Evolutionary conservation across 1,140 invertebrate genomes (phyloP).

Genomic region (Phymastichus coffea): DNA sequence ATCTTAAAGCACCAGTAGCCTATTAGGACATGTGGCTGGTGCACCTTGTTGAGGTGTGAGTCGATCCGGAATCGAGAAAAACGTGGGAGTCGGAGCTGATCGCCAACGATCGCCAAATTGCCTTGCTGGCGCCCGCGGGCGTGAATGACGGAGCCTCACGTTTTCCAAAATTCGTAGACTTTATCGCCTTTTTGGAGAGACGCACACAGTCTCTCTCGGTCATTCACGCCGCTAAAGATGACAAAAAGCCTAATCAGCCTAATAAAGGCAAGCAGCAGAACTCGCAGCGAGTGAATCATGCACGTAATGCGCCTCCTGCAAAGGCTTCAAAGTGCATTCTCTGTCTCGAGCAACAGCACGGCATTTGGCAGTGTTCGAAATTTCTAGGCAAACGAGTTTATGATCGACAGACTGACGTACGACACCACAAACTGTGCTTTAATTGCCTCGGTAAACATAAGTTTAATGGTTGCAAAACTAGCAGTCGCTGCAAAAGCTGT

Average conservation of each 20-base stretch:
- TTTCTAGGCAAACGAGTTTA: not conserved
- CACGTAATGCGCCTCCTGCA: too few species aligned
- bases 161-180: not conserved
- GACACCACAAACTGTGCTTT: not conserved
- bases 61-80: not conserved
- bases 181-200: not conserved
- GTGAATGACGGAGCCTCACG: not conserved
- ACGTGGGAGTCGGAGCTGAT: not conserved
- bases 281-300: too few species aligned
- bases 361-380: not conserved
- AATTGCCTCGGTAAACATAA: not conserved
- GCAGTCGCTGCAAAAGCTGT: not conserved
- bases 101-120: not conserved
- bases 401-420: not conserved
- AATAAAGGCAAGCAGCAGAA: too few species aligned
- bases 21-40: not conserved
- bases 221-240: too few species aligned
- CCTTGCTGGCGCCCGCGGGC: too few species aligned
- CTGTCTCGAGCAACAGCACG: not conserved
- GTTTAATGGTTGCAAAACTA: not conserved
- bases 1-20: not conserved
- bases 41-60: not conserved
- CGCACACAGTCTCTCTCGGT: not conserved
- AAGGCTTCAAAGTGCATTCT: not conserved
- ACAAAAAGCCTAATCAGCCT: too few species aligned